Evolutionary conservation across 2,888 invertebrate genomes (phyloP).

Genomic region (Nemurella pictetii): DNA sequence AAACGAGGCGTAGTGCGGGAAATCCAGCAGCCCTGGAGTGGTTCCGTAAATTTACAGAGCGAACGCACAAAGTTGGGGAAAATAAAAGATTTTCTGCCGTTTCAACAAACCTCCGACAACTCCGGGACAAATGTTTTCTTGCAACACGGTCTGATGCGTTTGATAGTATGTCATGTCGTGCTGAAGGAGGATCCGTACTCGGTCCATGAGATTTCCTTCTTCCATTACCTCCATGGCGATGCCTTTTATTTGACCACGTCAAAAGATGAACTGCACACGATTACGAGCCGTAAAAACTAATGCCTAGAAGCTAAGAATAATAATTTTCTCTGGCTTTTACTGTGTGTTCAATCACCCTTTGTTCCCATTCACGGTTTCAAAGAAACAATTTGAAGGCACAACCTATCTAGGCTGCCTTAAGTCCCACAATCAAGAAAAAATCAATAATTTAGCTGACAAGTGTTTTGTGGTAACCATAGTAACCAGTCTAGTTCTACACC

Average conservation of each 20-base stretch:
- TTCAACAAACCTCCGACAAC: constrained; percentile 68
- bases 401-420: no score
- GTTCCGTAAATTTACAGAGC: no score
- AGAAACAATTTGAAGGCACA: no score
- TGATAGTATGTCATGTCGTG: constrained; percentile 83
- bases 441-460: neutral
- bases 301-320: no score
- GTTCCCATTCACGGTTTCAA: no score
- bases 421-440: neutral
- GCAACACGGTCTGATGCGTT: constrained; percentile 69
- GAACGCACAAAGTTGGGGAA: no score
- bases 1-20: constrained; percentile 81
- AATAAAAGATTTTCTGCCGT: neutral
- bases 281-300: no score
- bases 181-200: constrained; percentile 79
- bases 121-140: constrained; percentile 75
- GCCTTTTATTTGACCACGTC: neutral
- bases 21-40: constrained; percentile 63
- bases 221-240: constrained; percentile 80
- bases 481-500: no score
- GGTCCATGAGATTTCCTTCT: constrained; percentile 87
- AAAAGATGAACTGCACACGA: no score
- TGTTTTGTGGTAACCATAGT: neutral
- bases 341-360: no score
- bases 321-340: no score